These are phyloP conservation scores for Beaufortia kweichowensis DNA, from an alignment of 2,113 vertebrate species.

Conservation along the genomic window DNA sequence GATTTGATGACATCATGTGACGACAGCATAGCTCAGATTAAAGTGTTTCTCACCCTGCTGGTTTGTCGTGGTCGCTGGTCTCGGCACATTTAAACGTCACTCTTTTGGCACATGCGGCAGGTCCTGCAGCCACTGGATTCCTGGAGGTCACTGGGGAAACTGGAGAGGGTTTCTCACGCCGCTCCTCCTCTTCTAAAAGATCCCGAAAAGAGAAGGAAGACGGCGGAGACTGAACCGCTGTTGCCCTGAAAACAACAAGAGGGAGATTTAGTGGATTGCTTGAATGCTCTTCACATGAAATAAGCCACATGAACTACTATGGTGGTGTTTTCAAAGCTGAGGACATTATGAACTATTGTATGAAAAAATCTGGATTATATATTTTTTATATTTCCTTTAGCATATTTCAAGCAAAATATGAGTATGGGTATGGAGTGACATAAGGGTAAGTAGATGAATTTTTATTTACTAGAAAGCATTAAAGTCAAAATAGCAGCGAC, in stretches of 20 bases:
- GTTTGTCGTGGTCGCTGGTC: conserved; percentile 70
- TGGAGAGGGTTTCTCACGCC: conserved; percentile 57
- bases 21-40: not conserved
- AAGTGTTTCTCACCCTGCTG: conserved; percentile 63
- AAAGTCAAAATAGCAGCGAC: no score
- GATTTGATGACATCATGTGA: not conserved
- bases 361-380: not conserved
- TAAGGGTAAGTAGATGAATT: no score
- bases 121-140: conserved; percentile 58
- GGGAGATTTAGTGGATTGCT: no score
- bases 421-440: no score
- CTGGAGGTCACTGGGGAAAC: conserved; percentile 64
- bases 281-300: no score
- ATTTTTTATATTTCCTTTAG: no score
- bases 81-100: conserved; percentile 77
- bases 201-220: conserved; percentile 85
- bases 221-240: conserved; percentile 73
- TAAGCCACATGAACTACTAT: no score
- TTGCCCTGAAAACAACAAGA: conserved; percentile 74
- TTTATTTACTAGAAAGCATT: no score
- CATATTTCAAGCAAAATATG: no score
- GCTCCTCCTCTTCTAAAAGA: conserved; percentile 84
- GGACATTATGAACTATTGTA: no score
- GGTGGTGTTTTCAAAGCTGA: no score
- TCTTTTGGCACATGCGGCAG: conserved; percentile 71